phyloP scores from a whole-genome alignment of 2,888 invertebrate genomes.

The Pollenia angustigena region DNA sequence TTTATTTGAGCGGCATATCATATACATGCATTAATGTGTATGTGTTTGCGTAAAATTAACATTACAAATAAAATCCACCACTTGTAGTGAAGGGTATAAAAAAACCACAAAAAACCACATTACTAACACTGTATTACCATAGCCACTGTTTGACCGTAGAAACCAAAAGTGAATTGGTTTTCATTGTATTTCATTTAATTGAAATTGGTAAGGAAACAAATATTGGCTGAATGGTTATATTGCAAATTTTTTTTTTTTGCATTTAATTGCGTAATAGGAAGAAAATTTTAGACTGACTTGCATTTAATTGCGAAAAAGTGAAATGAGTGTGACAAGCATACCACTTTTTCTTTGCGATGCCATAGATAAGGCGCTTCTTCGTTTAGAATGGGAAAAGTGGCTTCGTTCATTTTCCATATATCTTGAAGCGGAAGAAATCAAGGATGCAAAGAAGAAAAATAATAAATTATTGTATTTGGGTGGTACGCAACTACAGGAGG shows the following conservation, averaged over 20 bases:
- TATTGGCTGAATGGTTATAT: not conserved
- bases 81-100: too few species aligned
- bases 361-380: slow-evolving; percentile 48
- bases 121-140: too few species aligned
- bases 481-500: too few species aligned
- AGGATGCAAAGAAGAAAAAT: slow-evolving; percentile 52
- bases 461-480: slow-evolving; percentile 68
- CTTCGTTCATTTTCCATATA: slow-evolving; percentile 46
- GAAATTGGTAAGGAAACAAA: not conserved
- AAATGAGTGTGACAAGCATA: slow-evolving; percentile 41
- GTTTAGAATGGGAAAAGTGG: slow-evolving; percentile 68
- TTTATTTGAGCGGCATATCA: too few species aligned
- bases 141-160: too few species aligned
- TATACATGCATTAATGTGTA: too few species aligned
- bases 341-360: slow-evolving; percentile 26
- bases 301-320: not conserved
- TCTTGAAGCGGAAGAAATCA: slow-evolving; percentile 67
- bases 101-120: too few species aligned
- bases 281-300: not conserved
- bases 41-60: too few species aligned
- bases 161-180: too few species aligned
- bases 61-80: too few species aligned
- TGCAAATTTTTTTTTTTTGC: not conserved
- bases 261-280: slow-evolving; percentile 22
- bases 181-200: not conserved